Conservation (phyloP, 2,888 invertebrate species). For the Andrena camellia region DNA sequence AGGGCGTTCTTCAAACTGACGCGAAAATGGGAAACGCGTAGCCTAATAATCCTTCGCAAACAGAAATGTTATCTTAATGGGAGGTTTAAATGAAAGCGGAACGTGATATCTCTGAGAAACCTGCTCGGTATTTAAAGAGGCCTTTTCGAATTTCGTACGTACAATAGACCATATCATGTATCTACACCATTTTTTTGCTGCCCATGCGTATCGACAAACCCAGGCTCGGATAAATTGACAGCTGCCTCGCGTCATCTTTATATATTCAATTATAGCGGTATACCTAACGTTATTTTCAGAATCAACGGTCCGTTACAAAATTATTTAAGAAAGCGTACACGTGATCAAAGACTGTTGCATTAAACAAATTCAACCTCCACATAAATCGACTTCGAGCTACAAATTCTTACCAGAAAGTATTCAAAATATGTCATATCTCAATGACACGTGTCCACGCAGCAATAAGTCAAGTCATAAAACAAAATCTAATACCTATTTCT, state of each 20-base stretch:
- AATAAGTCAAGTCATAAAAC: too few relatives aligned
- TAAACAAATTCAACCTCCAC: too few relatives aligned
- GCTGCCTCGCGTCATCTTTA: conserved; percentile 3
- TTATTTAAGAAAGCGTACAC: not conserved
- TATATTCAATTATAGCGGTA: not conserved
- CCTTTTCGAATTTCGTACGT: not conserved
- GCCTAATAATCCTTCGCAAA: conserved; percentile 2
- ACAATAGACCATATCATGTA: not conserved
- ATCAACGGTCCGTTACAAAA: not conserved
- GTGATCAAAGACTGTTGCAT: not conserved
- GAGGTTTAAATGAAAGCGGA: not conserved
- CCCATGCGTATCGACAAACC: not conserved
- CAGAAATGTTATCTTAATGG: not conserved
- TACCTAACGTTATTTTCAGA: not conserved
- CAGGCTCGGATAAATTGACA: not conserved
- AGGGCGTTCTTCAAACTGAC: conserved; percentile 40
- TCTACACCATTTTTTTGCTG: not conserved
- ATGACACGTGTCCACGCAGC: too few relatives aligned
- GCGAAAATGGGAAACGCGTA: conserved; percentile 20
- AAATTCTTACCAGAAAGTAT: too few relatives aligned
- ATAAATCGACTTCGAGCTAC: too few relatives aligned
- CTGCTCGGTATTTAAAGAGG: too few relatives aligned
- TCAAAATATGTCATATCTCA: too few relatives aligned
- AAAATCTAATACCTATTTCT: too few relatives aligned
- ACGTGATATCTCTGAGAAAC: not conserved